Evolutionary conservation across 2,888 invertebrate species (phyloP), one percentile per base, ranked within the genome.

Genomic region (Leptarthrus brevirostris): DNA sequence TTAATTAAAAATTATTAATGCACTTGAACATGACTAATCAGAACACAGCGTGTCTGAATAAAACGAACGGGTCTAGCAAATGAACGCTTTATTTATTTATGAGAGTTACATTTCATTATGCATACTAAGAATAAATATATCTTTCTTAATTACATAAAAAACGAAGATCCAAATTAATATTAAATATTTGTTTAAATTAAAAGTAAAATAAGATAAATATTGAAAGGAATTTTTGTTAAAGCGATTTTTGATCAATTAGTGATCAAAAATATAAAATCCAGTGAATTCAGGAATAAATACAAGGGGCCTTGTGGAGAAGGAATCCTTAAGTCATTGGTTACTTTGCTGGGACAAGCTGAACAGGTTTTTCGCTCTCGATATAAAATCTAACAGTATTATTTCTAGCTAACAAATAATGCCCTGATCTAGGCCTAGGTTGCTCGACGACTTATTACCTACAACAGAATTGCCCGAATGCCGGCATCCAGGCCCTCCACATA

Each of bases 331-430:
- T 69, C 69, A 69, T 69, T 69, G 69, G 69, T 69, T 69, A 52
- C 34, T 52, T 24, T 49, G 69, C 69, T 69, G 69, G 52, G 69
- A 34, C 36, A 58, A 36, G 69, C 69, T 52, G 52, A 69, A 52
- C 30, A 69, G 14, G 10, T 69, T 52, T 52, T 52, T 26, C 34
- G 24, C 52, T 52, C 24, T 69, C 52, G 52, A 69, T 18, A 69
- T 30, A 52, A 69, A 69, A 49, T 52, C 20, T 34, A 69, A 69
- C 34, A 69, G 10, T 18, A 52, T 52, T 34, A 49, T 16, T 30
- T 69, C 69, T 69, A 84, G 84, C 84, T 84, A 84, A 84, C 84
- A 84, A 79, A 84, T 84, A 79, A 84, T 85, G 79, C 85, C 84
- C 81, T 85, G 85, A 79, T 85, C 85, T 78, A 84, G 78, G 70